Evolutionary conservation across 2,113 vertebrate species (phyloP).

Genomic region (Leucopsar rothschildi): DNA sequence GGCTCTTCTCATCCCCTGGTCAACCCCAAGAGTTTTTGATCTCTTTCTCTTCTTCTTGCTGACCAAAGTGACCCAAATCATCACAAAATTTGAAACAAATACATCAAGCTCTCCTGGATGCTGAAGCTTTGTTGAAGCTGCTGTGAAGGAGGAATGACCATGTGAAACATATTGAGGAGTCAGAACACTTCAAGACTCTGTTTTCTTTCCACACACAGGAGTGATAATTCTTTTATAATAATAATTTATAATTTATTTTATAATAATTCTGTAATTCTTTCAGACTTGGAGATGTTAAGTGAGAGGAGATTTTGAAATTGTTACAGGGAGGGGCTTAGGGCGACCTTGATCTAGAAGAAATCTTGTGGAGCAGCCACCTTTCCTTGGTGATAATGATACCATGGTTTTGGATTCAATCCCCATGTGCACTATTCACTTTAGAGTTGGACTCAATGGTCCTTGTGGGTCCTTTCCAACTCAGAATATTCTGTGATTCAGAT

Average conservation of each 20-base stretch:
- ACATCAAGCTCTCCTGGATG: not conserved
- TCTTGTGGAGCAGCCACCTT: not conserved
- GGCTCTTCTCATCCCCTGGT: not conserved
- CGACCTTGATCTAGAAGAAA: not conserved
- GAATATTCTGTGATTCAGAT: not conserved
- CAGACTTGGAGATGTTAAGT: not conserved
- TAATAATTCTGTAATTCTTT: not conserved
- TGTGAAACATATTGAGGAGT: not conserved
- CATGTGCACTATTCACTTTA: not conserved
- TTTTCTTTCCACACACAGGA: not conserved
- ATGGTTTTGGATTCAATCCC: rapidly evolving
- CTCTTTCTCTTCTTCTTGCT: not conserved
- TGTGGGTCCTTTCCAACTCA: not conserved
- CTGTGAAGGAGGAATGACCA: rapidly evolving
- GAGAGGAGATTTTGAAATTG: not conserved
- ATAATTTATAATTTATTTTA: no score
- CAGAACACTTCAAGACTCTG: not conserved
- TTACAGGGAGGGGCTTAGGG: not conserved
- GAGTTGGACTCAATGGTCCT: not conserved
- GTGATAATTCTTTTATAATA: not conserved
- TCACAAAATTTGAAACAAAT: not conserved
- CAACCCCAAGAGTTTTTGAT: not conserved
- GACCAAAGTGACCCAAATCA: not conserved
- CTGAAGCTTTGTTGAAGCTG: not conserved
- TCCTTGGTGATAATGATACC: not conserved